Base-by-base conservation (phyloP, 2,113 vertebrate species). In the Tylochromis polylepis region DNA sequence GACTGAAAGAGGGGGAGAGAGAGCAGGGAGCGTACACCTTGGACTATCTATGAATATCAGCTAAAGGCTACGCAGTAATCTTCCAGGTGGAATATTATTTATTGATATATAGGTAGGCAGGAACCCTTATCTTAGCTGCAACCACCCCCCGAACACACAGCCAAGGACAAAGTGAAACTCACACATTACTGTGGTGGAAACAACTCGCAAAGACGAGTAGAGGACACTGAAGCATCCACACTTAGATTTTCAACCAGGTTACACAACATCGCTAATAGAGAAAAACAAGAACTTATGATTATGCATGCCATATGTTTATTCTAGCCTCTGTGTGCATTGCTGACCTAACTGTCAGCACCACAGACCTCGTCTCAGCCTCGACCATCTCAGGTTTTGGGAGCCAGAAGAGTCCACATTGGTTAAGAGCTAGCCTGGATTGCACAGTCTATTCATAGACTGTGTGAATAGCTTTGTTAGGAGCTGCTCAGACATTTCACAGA, bases 81-180 rank as follows among this genome's bases (percentile, higher is more conserved):
- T 91, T 94, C 93, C 85, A 92, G 95, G 88, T 92, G 93, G 89
- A 92, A 95, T 96, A 95, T 94, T 96, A 94, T 96, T 95, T 95
- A 96, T 95, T 95, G 94, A 96, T 95, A 94, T 94, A 91, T 91
- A 92, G 91, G 94, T 93, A 81, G 93, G 86, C 86, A 89, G 88
- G 72, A 87, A 87, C 72, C 83, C 92, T 93, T 94, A 94, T 95
- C 93, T 88, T 78, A 79, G 87, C 87, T 82, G 85, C 90, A 89
- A 88, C 92, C 89, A 84, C 70, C 87, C 84, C 67, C 58, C 82
- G n/a, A 85, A 92, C 88, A 86, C 89, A 88, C 60, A 84, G 91
- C 83, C 95, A 95, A 95, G 95, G 95, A 95, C 94, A 92, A 89
- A 91, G 89, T 90, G 65, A 90, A 91, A 94, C 87, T 85, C 87